These are phyloP conservation scores for Polyommatus icarus DNA, from an alignment of 2,888 invertebrate genomes.

Conservation along the genomic window DNA sequence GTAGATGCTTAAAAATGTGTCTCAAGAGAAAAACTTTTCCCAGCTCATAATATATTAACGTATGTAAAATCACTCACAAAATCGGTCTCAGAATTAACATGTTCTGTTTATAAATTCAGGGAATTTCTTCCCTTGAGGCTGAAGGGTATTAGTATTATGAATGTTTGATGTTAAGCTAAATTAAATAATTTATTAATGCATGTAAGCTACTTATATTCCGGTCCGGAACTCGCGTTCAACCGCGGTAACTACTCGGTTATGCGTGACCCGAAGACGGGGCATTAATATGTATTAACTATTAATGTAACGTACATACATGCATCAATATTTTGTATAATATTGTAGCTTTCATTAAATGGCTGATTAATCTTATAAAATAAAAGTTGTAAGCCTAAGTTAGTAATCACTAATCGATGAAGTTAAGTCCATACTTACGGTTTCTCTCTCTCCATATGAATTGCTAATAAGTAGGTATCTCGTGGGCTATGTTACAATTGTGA, in stretches of 20 bases:
- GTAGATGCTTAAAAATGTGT: background rate
- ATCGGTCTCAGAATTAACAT: slow-evolving; percentile 20
- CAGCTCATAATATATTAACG: slow-evolving; percentile 11
- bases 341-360: background rate
- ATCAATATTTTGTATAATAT: background rate
- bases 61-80: slow-evolving; percentile 18
- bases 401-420: too few relatives aligned
- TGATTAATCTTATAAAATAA: too few relatives aligned
- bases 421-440: too few relatives aligned
- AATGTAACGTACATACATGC: background rate
- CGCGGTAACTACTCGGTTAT: slow-evolving; percentile 12
- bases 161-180: slow-evolving; percentile 26
- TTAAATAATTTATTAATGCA: slow-evolving; percentile 22
- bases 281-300: slow-evolving; percentile 13
- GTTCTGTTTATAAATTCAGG: slow-evolving; percentile 26
- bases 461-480: too few relatives aligned
- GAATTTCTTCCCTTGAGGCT: slow-evolving; percentile 8
- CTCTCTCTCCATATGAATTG: too few relatives aligned
- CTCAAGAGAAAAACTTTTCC: background rate
- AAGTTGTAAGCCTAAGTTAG: too few relatives aligned
- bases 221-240: slow-evolving; percentile 16
- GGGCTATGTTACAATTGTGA: too few relatives aligned
- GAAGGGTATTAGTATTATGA: slow-evolving; percentile 16
- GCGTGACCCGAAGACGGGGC: slow-evolving; percentile 1
- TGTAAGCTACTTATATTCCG: slow-evolving; percentile 23